phyloP scores from a whole-genome alignment of 2,888 invertebrate species.

The Stenurella melanura region DNA sequence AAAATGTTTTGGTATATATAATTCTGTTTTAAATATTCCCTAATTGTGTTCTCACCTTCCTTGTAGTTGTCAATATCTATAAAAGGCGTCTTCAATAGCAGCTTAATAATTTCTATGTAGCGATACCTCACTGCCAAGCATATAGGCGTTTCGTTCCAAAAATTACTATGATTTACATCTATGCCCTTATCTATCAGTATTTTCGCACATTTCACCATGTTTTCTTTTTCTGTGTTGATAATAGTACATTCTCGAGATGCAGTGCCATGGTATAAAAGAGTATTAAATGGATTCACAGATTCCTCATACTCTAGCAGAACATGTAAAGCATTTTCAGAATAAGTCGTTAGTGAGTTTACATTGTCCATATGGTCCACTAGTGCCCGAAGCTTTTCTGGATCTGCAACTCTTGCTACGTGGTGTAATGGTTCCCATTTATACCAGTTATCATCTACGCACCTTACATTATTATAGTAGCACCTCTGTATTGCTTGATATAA shows the following conservation, averaged over 20 bases:
- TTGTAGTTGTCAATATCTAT: conserved; percentile 57
- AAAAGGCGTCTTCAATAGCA: conserved; percentile 46
- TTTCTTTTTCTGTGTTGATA: conserved; percentile 52
- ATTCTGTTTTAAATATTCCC: conserved; percentile 56
- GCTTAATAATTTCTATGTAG: conserved; percentile 48
- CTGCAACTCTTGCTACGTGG: conserved; percentile 53
- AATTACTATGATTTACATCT: conserved; percentile 60
- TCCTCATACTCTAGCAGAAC: conserved; percentile 57
- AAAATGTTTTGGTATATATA: conserved; percentile 41
- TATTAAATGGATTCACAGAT: conserved; percentile 48
- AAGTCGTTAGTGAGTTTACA: conserved; percentile 51
- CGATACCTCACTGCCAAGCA: conserved; percentile 58
- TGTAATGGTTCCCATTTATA: conserved; percentile 62
- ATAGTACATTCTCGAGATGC: conserved; percentile 54
- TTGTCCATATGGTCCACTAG: conserved; percentile 42
- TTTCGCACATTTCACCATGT: conserved; percentile 53
- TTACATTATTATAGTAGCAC: conserved; percentile 32
- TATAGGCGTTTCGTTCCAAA: conserved; percentile 62
- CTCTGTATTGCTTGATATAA: conserved; percentile 38
- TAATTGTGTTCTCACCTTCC: conserved; percentile 52
- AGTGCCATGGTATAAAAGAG: conserved; percentile 53
- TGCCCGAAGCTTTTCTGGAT: conserved; percentile 51
- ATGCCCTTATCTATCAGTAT: conserved; percentile 56
- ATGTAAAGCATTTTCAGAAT: conserved; percentile 62
- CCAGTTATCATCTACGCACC: conserved; percentile 53